Evolutionary conservation across 2,797 vertebrate genomes (phyloP).

Genomic region (Helicolenus hilgendorfi): DNA sequence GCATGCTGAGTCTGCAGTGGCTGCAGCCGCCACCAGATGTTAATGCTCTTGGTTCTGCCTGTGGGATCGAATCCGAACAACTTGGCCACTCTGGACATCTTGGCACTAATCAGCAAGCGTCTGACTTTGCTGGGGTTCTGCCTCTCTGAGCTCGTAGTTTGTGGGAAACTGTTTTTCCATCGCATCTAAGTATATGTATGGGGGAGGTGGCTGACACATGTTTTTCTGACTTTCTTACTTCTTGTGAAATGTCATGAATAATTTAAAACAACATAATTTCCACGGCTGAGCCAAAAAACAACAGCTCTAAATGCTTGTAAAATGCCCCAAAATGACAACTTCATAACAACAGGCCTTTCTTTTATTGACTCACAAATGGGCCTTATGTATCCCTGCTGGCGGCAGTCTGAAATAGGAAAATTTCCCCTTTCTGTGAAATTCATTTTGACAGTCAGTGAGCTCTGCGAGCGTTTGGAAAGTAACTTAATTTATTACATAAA

Average conservation of each 20-base stretch:
- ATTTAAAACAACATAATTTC: neutral
- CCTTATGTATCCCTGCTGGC: conserved; percentile 4
- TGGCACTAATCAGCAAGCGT: conserved; percentile 43
- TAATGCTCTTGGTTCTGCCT: conserved; percentile 63
- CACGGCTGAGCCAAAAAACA: neutral
- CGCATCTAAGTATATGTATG: neutral
- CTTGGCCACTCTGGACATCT: conserved; percentile 65
- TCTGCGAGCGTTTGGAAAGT: conserved; percentile 17
- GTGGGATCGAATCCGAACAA: conserved; percentile 66
- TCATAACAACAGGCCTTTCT: neutral
- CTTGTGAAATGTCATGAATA: neutral
- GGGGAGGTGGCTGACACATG: neutral
- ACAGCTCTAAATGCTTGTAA: neutral
- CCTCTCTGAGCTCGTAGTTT: conserved; percentile 15
- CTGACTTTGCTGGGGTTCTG: conserved; percentile 57
- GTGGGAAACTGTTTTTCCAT: neutral
- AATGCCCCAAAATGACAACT: neutral
- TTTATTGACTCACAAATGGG: conserved; percentile 5
- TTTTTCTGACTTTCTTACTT: conserved; percentile 1
- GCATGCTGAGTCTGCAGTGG: conserved; percentile 40
- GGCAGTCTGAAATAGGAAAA: neutral
- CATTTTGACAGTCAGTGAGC: conserved; percentile 6
- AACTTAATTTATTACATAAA: neutral
- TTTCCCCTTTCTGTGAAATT: conserved; percentile 5
- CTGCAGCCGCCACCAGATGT: conserved; percentile 69